Conservation (phyloP, 1,140 invertebrate species). For the Ridgeia piscesae region DNA sequence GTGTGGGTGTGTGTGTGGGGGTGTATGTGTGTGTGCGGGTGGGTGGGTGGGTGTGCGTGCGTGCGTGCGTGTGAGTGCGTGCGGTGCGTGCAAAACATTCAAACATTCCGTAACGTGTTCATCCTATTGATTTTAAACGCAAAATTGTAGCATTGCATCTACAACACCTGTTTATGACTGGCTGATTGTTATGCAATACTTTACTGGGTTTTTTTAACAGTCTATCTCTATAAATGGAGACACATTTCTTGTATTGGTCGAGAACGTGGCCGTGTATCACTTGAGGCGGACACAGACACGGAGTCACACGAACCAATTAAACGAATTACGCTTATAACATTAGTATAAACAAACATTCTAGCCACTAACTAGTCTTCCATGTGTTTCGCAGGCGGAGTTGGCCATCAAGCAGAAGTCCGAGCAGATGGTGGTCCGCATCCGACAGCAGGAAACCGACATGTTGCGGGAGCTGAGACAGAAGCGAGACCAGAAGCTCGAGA, state of each 20-base stretch:
- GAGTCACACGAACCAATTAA: too few species aligned
- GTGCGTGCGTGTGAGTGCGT: too few species aligned
- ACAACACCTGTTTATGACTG: too few species aligned
- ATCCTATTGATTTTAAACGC: too few species aligned
- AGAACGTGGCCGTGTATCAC: background rate
- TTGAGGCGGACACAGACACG: background rate
- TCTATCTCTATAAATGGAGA: background rate
- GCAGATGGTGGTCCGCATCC: slow-evolving; percentile 16
- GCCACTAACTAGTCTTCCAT: background rate
- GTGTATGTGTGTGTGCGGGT: too few species aligned
- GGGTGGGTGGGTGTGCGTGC: too few species aligned
- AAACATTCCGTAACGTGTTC: too few species aligned
- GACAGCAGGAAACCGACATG: slow-evolving; percentile 21
- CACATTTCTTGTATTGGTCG: background rate
- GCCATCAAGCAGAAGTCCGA: slow-evolving; percentile 19
- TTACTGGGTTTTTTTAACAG: too few species aligned
- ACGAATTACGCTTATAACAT: background rate
- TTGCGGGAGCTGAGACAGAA: slow-evolving; percentile 15
- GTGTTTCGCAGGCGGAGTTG: slow-evolving; percentile 19
- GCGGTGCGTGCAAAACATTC: too few species aligned
- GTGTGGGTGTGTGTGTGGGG: too few species aligned
- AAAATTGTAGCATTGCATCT: too few species aligned
- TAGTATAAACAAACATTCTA: background rate
- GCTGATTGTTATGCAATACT: too few species aligned
- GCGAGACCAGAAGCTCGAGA: slow-evolving; percentile 20